Evolutionary conservation across 2,888 invertebrate species (phyloP), one percentile per base, ranked within the genome.

Genomic region (Marronus borbonicus): DNA sequence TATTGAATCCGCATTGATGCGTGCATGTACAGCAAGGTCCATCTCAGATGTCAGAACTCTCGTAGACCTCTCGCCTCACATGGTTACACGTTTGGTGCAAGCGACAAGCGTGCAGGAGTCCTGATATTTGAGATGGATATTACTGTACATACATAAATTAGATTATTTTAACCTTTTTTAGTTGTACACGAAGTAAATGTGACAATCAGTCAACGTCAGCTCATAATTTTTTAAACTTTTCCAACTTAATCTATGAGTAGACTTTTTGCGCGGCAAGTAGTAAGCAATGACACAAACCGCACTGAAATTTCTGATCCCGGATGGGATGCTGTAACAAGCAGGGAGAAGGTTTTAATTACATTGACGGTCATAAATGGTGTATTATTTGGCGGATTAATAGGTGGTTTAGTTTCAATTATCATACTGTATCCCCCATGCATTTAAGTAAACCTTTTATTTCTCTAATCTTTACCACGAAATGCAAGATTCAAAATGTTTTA

Each of bases 251-350:
- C 28, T 12, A 62, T 28, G 31, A 28, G 31, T 31, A 31, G 24
- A 24, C 31, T 62, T 24, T 62, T 62, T 62, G 62, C 31, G 0
- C 49, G 68, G 3, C 68, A 68, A 68, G n/a, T 24, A 14, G 49
- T 24, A 50, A 68, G 68, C 12, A 50, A 50, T n/a, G 68, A 68
- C 49, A 68, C 68, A 68, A 50, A 49, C 24, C 49, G 50, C 50
- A 28, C 68, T 4, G 50, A 14, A 20, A 12, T 52, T 49, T 68
- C 68, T 7, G 50, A 68, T 12, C 14, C 28, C 28, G 28, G 28
- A 68, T 68, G 68, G 68, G 24, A 50, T 28, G 7, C 28, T 49
- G 49, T 68, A 52, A 50, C 68, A 0, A 8, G 24, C 14, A 44
- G 68, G 12, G 68, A 68, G n/a, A 68, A 68, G n/a, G 24, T 28